These are phyloP conservation scores for Acleris cristana DNA, from an alignment of 2,888 invertebrate species.

Conservation along the genomic window DNA sequence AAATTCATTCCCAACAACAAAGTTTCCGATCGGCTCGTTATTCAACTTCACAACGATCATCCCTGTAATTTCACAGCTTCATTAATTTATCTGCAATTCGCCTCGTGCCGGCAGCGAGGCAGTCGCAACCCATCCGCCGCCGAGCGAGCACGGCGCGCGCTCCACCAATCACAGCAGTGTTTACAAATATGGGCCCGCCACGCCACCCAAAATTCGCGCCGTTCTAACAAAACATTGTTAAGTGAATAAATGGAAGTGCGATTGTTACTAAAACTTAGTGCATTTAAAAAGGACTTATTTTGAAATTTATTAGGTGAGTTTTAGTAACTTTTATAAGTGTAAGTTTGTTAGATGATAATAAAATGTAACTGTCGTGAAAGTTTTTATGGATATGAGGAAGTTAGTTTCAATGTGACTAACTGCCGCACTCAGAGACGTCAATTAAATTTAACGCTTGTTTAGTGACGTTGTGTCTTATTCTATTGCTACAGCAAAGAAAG, in stretches of 20 bases:
- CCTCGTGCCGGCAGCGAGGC: constrained; percentile 37
- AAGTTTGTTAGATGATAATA: neutral
- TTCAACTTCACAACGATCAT: constrained; percentile 1
- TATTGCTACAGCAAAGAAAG: too few species aligned
- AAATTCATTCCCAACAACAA: too few species aligned
- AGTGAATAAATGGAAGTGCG: constrained; percentile 7
- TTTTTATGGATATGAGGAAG: neutral
- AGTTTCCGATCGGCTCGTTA: too few species aligned
- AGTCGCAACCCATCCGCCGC: constrained; percentile 42
- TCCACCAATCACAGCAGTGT: constrained; percentile 17
- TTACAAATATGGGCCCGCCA: constrained; percentile 35
- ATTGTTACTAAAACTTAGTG: neutral
- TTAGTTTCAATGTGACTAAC: constrained; percentile 19
- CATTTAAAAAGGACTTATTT: too few species aligned
- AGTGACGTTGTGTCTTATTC: too few species aligned
- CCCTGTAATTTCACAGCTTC: constrained; percentile 2
- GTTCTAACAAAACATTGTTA: constrained; percentile 4
- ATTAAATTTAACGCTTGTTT: too few species aligned
- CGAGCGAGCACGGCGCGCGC: constrained; percentile 29
- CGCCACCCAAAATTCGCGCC: constrained; percentile 12
- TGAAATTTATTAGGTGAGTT: constrained; percentile 1
- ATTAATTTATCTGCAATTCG: neutral
- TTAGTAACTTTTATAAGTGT: neutral
- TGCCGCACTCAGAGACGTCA: too few species aligned
- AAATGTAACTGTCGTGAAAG: neutral